phyloP scores from a whole-genome alignment of 2,888 invertebrate genomes.

The Pyrrhia umbra region DNA sequence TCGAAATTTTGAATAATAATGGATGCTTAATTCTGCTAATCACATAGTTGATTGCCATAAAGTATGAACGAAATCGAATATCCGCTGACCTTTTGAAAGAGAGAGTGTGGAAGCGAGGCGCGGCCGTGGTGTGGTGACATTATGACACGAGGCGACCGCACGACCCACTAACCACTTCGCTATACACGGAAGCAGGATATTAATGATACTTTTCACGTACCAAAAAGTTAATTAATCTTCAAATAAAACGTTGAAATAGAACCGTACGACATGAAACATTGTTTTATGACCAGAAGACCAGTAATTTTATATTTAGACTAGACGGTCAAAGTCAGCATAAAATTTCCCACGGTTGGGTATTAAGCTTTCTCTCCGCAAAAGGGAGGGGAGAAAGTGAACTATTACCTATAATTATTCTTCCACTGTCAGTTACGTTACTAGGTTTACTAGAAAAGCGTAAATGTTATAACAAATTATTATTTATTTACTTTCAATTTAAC shows the following conservation, averaged over 20 bases:
- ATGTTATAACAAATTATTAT: not conserved
- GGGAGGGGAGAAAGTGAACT: not conserved
- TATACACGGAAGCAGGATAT: constrained; percentile 20
- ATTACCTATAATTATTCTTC: no score
- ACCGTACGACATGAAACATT: no score
- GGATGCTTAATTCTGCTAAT: not conserved
- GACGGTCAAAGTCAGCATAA: not conserved
- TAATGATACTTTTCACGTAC: constrained; percentile 2
- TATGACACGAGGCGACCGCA: constrained; percentile 8
- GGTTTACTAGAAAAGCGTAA: not conserved
- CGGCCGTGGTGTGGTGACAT: constrained; percentile 29
- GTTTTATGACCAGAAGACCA: not conserved
- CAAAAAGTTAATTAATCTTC: not conserved
- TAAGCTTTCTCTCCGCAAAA: not conserved
- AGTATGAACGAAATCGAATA: constrained; percentile 14
- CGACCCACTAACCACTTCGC: constrained; percentile 44
- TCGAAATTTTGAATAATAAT: not conserved
- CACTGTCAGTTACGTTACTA: not conserved
- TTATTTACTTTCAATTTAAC: no score
- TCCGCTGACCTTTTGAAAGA: constrained; percentile 58
- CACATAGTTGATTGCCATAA: not conserved
- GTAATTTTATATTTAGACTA: no score
- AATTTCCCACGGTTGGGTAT: not conserved
- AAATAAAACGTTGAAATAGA: no score
- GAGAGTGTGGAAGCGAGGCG: constrained; percentile 54